Conservation (phyloP, 2,888 invertebrate genomes). For the Xestia sexstrigata region DNA sequence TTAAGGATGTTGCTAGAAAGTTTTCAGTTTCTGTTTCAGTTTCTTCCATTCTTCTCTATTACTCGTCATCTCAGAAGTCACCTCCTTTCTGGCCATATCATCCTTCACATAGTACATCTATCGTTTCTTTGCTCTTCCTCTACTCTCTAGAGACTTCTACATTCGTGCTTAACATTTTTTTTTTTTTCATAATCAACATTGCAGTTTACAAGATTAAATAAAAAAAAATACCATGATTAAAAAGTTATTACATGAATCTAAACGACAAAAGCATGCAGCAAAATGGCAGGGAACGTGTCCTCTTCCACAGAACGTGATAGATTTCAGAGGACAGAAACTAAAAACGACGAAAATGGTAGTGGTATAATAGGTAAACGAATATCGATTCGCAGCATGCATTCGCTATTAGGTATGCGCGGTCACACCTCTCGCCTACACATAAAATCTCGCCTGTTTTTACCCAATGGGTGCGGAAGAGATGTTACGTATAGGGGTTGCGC, state of each 20-base stretch:
- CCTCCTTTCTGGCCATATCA: no score
- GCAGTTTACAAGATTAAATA: background rate
- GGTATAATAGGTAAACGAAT: slow-evolving; percentile 4
- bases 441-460: background rate
- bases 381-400: slow-evolving; percentile 31
- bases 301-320: slow-evolving; percentile 5
- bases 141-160: no score
- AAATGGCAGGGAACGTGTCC: background rate
- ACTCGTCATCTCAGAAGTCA: no score
- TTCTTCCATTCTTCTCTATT: no score
- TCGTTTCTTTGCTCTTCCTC: no score
- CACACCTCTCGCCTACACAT: background rate
- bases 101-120: no score
- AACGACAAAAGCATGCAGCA: background rate
- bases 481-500: background rate
- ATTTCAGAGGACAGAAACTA: slow-evolving; percentile 6
- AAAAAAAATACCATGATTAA: background rate
- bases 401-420: slow-evolving; percentile 2
- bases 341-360: background rate
- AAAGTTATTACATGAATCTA: background rate
- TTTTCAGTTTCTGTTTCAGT: background rate
- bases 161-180: no score
- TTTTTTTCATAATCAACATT: no score
- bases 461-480: background rate
- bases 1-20: background rate